Evolutionary conservation across 2,113 vertebrate species (phyloP).

Genomic region (Limnothrissa miodon): DNA sequence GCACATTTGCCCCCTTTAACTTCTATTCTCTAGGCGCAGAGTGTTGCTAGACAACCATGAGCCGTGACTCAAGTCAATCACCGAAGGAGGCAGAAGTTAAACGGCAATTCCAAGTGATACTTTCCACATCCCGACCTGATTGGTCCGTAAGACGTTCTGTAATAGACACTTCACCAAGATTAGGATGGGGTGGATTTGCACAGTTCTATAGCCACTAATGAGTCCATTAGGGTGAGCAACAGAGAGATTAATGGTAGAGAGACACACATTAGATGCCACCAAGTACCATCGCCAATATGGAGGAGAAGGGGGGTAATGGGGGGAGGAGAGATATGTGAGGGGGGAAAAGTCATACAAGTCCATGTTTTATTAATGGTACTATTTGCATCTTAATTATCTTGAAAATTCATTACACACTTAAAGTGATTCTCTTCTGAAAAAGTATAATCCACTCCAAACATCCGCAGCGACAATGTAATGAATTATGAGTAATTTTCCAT

Average conservation of each 20-base stretch:
- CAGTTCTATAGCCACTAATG: constrained; percentile 43
- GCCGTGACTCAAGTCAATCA: background rate
- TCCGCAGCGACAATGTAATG: constrained; percentile 43
- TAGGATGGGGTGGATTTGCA: constrained; percentile 34
- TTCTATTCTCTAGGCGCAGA: background rate
- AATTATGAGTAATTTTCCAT: constrained; percentile 32
- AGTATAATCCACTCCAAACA: constrained; percentile 52
- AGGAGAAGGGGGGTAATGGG: background rate
- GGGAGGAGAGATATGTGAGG: background rate
- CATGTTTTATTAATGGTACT: constrained; percentile 59
- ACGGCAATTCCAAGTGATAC: constrained; percentile 30
- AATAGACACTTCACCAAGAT: constrained; percentile 37
- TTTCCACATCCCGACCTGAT: constrained; percentile 29
- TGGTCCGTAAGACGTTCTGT: constrained; percentile 27
- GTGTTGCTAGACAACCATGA: background rate
- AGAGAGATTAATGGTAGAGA: constrained; percentile 15
- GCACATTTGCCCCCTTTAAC: background rate
- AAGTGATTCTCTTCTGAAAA: constrained; percentile 50
- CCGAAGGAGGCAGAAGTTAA: constrained; percentile 8
- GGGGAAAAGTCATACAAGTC: constrained; percentile 17
- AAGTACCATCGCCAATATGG: constrained; percentile 30
- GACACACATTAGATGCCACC: constrained; percentile 38
- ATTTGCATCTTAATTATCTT: constrained; percentile 64
- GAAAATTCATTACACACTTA: constrained; percentile 57
- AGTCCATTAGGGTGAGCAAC: constrained; percentile 38